These are phyloP conservation scores for human DNA, from an alignment of 2,113 vertebrate species.

Conservation along the genomic window GRCh38 chr15:84401501-84402000, in stretches of 20 bases:
- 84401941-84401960: background rate
- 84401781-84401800: background rate
- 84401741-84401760: background rate
- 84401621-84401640: background rate
- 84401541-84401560: constrained; percentile 60
- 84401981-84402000: background rate
- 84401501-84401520: background rate
- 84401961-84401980: background rate
- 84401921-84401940: background rate
- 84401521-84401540: background rate
- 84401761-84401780: background rate
- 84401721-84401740: background rate
- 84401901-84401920: background rate
- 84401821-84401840: too few relatives aligned
- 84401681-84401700: rapidly evolving
- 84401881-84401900: background rate
- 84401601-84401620: background rate
- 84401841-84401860: background rate
- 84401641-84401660: background rate
- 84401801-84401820: background rate
- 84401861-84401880: background rate
- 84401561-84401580: background rate
- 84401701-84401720: background rate
- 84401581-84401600: constrained; percentile 74
- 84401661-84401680: background rate